Evolutionary conservation across 2,113 vertebrate species (phyloP).

Genomic region (Gobio gobio): DNA sequence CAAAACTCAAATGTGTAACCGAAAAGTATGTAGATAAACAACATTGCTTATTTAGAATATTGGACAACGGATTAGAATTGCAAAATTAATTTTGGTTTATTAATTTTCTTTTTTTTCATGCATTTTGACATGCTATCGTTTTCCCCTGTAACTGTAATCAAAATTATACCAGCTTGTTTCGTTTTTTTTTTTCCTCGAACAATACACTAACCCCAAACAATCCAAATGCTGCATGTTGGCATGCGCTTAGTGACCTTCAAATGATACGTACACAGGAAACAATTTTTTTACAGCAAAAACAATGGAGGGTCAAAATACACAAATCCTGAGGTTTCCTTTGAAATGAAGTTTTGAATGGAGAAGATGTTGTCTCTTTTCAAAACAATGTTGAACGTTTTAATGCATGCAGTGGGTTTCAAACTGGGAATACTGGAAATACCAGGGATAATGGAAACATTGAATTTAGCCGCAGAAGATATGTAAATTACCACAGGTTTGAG

Average conservation of each 20-base stretch:
- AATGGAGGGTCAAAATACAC: conserved; percentile 12
- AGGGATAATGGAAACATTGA: conserved; percentile 3
- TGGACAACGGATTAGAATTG: too few species aligned
- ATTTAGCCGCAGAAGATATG: conserved; percentile 14
- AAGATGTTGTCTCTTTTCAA: conserved; percentile 10
- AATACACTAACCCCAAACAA: not conserved
- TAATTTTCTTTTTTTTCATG: too few species aligned
- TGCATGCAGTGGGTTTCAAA: not conserved
- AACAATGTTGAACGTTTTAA: not conserved
- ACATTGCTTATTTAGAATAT: too few species aligned
- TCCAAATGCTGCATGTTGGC: not conserved
- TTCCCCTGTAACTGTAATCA: not conserved
- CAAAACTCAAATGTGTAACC: too few species aligned
- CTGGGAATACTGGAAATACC: not conserved
- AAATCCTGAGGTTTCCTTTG: not conserved
- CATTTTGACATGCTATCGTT: too few species aligned
- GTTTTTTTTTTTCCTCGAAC: too few species aligned
- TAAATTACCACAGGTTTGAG: not conserved
- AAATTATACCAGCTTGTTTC: conserved; percentile 7
- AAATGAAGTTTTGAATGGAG: not conserved
- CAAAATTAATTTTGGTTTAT: too few species aligned
- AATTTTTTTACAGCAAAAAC: conserved; percentile 1
- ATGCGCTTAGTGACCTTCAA: conserved; percentile 6
- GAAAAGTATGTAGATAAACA: too few species aligned
- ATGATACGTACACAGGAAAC: conserved; percentile 19